A percentile compares a stretch with the other conserved stretches of the same genome.
phyloP scores from a whole-genome alignment of 2,113 vertebrate genomes.

The Hassar affinis region DNA sequence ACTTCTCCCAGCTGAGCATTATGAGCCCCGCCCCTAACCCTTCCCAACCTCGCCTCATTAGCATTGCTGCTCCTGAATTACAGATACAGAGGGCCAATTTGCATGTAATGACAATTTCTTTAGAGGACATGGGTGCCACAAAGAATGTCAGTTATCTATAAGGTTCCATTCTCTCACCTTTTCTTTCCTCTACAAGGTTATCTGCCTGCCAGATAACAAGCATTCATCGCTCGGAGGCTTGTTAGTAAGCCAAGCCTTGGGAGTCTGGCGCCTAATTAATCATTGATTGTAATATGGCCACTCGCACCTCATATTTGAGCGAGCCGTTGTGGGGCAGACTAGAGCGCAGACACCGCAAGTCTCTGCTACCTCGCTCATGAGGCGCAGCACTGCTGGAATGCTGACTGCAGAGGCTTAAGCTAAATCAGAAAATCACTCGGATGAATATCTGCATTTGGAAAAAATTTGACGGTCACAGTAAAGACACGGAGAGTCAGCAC shows the following conservation, averaged over 20 bases:
- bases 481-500: constrained; percentile 9
- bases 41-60: constrained; percentile 42
- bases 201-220: constrained; percentile 74
- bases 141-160: constrained; percentile 32
- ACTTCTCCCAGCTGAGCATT: neutral
- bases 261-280: constrained; percentile 77
- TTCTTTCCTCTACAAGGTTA: constrained; percentile 75
- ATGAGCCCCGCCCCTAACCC: constrained; percentile 35
- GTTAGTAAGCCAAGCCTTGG: constrained; percentile 56
- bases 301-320: constrained; percentile 64
- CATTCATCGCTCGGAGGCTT: constrained; percentile 60
- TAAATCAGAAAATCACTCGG: neutral
- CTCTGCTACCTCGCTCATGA: neutral
- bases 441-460: neutral
- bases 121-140: constrained; percentile 39
- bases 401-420: neutral
- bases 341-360: constrained; percentile 11
- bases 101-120: constrained; percentile 68
- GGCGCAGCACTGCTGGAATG: neutral
- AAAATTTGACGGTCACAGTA: neutral
- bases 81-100: constrained; percentile 67
- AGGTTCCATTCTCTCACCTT: constrained; percentile 59
- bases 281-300: constrained; percentile 79
- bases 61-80: constrained; percentile 47
- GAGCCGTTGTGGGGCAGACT: neutral